Conservation (phyloP, 2,797 vertebrate species). For the Agapornis canus region DNA sequence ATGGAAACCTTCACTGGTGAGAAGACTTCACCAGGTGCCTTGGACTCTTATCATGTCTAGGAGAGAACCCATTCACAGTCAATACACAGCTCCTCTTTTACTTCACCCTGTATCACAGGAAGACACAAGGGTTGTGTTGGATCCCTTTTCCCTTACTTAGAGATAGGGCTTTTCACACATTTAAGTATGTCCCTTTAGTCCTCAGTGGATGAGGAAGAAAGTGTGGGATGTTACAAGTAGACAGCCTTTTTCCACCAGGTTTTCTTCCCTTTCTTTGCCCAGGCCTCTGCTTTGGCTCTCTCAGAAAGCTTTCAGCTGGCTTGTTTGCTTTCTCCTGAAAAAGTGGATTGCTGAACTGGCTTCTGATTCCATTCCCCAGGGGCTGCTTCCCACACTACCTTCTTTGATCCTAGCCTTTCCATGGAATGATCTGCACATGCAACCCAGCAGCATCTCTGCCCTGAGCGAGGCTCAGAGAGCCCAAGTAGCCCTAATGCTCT, state of each 20-base stretch:
- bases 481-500: not conserved
- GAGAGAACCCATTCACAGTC: not conserved
- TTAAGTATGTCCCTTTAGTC: not conserved
- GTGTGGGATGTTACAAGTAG: not conserved
- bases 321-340: not conserved
- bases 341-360: not conserved
- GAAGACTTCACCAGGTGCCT: not conserved
- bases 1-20: not conserved
- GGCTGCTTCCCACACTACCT: not conserved
- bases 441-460: not conserved
- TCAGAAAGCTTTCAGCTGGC: not conserved
- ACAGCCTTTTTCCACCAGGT: not conserved
- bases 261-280: not conserved
- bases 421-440: not conserved
- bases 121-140: not conserved
- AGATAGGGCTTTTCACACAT: not conserved
- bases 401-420: not conserved
- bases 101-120: not conserved
- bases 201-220: not conserved
- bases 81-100: not conserved
- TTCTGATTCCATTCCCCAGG: not conserved
- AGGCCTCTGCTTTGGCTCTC: not conserved
- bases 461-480: not conserved
- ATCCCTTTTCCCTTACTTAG: not conserved
- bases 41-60: accelerated